Base-by-base conservation (phyloP, 2,888 invertebrate species). In the Phortica okadai region DNA sequence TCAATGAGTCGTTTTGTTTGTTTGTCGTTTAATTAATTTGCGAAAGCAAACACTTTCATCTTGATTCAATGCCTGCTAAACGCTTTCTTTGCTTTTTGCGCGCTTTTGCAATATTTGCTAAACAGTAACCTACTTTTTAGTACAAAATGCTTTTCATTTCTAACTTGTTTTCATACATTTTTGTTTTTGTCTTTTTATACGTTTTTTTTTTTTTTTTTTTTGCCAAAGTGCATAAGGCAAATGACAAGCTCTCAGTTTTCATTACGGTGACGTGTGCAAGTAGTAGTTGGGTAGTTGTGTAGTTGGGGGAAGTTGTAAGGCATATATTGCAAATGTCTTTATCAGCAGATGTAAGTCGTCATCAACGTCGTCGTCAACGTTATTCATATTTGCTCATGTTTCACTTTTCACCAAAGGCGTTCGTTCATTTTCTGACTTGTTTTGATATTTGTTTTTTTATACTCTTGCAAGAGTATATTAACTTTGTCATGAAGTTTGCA, bases 291-390 rank as follows among this genome's bases (percentile, higher is more conserved):
- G 85, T 89, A 85, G 88, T 88, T 88, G 89, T 83, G 86, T 86
- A 81, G 79, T 84, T 77, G 77, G 80, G 42, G 11, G 72, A 66
- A 54, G 54, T 33, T 77, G 41, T 72, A 64, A 45, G 50, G 72
- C 58, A 58, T 58, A 62, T 8, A 44, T 74, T 50, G 75, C 77
- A 58, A 80, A 78, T 77, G 88, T 88, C 88, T 88, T 88, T 88
- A 88, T 88, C 88, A 86, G 84, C 77, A 89, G 88, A 88, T 88
- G 85, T 88, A 88, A 88, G 88, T 85, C 80, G 73, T 44, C 33
- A 16, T 64, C 56, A 41, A 5, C 41, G 41, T 58, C 21, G 59
- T 42, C 42, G 42, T 44, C 72, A 33, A 6, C 41, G 33, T 33
- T 14, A 41, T 6, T 81, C 79, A 80, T 86, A 85, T 85, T 85